phyloP scores from a whole-genome alignment of 2,113 vertebrate genomes.

The Sardina pilchardus region DNA sequence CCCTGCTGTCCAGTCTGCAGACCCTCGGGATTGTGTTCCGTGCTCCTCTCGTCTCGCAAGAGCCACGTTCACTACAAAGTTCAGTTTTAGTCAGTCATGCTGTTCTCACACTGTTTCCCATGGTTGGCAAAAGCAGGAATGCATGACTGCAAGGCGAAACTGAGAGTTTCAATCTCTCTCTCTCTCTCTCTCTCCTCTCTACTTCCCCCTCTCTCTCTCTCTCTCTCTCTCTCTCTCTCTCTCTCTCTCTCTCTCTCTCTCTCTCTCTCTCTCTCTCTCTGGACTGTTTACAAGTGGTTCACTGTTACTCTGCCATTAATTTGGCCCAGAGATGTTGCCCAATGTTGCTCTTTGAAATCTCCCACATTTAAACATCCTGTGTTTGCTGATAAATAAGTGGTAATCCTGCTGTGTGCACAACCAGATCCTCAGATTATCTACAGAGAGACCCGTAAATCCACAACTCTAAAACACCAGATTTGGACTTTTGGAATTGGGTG shows the following conservation, averaged over 20 bases:
- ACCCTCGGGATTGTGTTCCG: not conserved
- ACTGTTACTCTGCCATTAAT: not conserved
- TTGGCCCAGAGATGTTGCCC: not conserved
- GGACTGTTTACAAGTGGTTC: not conserved
- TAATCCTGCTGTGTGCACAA: slow-evolving; percentile 26
- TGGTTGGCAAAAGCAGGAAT: not conserved
- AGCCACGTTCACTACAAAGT: not conserved
- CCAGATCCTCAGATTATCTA: not conserved
- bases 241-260: not conserved
- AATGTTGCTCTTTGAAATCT: not conserved
- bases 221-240: not conserved
- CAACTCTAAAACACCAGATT: not conserved
- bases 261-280: not conserved
- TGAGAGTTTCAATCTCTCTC: not conserved
- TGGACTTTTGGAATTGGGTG: not conserved
- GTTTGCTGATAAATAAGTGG: slow-evolving; percentile 43
- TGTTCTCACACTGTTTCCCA: not conserved
- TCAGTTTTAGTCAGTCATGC: not conserved
- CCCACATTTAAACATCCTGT: not conserved
- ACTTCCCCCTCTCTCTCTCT: not conserved
- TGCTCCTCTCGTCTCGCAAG: not conserved
- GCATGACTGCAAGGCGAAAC: not conserved
- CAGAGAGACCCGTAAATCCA: not conserved
- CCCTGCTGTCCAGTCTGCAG: slow-evolving; percentile 4
- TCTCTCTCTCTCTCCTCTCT: not conserved